Evolutionary conservation across 2,888 invertebrate genomes (phyloP), one percentile per base, ranked within the genome.

Genomic region (Dolomedes plantarius): DNA sequence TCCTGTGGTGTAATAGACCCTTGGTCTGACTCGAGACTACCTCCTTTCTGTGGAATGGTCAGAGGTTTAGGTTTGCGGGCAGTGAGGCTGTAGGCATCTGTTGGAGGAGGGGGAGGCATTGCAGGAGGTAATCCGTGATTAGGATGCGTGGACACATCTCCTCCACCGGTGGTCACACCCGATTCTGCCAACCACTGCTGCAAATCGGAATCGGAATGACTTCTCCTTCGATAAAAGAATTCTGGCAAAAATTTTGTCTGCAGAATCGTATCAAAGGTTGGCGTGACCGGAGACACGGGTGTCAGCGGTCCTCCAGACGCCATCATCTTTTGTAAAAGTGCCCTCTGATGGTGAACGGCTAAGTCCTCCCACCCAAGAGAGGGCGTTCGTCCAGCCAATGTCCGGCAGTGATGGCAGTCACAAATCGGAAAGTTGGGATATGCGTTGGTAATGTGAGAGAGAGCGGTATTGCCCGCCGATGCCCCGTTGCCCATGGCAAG

Each of bases 201-300:
- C 88, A 94, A 91, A 90, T 94, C 94, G 2, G 94, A 94, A 90
- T 94, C 94, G 46, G 94, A 94, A 90, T 94, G 94, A 90, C 94
- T 94, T 81, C 94, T 91, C 87, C 93, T 92, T 80, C 94, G 92
- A 41, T 94, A 92, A 89, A 93, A 93, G 62, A 94, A 92, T 89
- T 93, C 93, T 6, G 94, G 94, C 91, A 94, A 93, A 92, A 94
- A 88, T 29, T 89, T 88, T 65, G 81, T 16, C 39, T 88, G 88
- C 67, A 89, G 86, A 65, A 89, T 89, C 5, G 82, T 73, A 28
- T 88, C 87, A 72, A 88, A 76, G 36, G 73, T 76, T 9, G 88
- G 76, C 1, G 86, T 82, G 39, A 86, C 50, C 0, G 83, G 87
- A 3, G 87, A 76, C 62, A 82, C 81, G 0, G 87, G 87, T 3